Evolutionary conservation across 2,113 vertebrate genomes (phyloP).

Genomic region (Passer montanus): DNA sequence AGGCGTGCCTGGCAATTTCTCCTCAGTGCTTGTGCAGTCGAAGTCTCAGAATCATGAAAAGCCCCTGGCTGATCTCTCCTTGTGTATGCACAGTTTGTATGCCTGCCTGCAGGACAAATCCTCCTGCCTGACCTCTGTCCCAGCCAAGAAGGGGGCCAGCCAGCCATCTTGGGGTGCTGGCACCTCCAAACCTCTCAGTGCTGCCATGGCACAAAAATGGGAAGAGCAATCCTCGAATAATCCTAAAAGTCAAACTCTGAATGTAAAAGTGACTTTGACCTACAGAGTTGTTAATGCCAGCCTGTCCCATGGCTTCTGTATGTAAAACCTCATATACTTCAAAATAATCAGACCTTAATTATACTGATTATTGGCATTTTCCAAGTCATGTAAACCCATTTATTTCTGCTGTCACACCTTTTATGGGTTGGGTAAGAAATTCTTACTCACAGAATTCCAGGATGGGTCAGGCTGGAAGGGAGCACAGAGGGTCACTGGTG

Average conservation of each 20-base stretch:
- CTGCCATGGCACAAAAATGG: neutral
- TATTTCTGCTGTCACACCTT: neutral
- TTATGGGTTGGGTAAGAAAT: neutral
- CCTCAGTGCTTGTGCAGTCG: neutral
- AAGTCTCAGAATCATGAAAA: neutral
- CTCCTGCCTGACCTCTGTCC: neutral
- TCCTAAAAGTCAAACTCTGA: neutral
- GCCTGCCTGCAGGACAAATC: neutral
- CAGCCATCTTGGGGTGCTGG: conserved; percentile 16
- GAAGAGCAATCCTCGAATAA: neutral
- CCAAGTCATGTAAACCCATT: neutral
- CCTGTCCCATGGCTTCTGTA: neutral
- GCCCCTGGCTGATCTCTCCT: conserved; percentile 20
- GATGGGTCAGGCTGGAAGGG: neutral
- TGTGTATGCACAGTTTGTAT: neutral
- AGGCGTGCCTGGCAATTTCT: neutral
- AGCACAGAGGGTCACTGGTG: neutral
- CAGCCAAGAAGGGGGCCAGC: neutral
- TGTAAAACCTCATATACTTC: neutral
- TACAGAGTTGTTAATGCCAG: neutral
- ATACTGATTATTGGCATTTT: neutral
- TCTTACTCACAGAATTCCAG: neutral
- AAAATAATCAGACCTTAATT: neutral
- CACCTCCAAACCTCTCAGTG: neutral
- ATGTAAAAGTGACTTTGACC: neutral